phyloP scores from a whole-genome alignment of 2,888 invertebrate genomes.

The Troglohyphantes excavatus region DNA sequence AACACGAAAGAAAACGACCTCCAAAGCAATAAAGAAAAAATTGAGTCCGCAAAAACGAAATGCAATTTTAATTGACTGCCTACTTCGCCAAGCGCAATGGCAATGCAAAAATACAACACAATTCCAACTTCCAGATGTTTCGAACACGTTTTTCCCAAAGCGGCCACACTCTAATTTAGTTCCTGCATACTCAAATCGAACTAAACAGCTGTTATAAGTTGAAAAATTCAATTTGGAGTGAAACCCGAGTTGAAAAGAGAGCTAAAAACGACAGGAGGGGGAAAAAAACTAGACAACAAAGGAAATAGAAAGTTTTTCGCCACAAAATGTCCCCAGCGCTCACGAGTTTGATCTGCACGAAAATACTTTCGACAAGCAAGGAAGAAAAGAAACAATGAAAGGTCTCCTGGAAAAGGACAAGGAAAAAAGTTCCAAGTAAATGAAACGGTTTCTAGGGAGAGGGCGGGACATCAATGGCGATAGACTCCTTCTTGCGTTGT shows the following conservation, averaged over 20 bases:
- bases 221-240: background rate
- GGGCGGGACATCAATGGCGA: background rate
- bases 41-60: background rate
- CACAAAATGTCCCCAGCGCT: background rate
- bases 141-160: conserved; percentile 8
- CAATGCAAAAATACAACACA: background rate
- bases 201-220: background rate
- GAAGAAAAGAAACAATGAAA: background rate
- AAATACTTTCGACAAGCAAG: conserved; percentile 14
- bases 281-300: background rate
- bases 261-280: background rate
- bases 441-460: background rate
- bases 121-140: conserved; percentile 22
- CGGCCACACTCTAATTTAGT: background rate
- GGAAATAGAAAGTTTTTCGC: background rate
- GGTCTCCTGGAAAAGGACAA: background rate
- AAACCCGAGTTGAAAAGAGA: background rate
- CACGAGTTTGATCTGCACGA: conserved; percentile 16
- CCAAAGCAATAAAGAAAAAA: background rate
- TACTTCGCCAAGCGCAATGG: background rate
- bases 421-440: background rate
- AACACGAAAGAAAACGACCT: background rate
- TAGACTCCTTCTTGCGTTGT: background rate
- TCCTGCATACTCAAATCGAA: background rate
- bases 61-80: conserved; percentile 31